Base-by-base conservation (phyloP, 2,113 vertebrate species). In the Chaenogobius annularis region DNA sequence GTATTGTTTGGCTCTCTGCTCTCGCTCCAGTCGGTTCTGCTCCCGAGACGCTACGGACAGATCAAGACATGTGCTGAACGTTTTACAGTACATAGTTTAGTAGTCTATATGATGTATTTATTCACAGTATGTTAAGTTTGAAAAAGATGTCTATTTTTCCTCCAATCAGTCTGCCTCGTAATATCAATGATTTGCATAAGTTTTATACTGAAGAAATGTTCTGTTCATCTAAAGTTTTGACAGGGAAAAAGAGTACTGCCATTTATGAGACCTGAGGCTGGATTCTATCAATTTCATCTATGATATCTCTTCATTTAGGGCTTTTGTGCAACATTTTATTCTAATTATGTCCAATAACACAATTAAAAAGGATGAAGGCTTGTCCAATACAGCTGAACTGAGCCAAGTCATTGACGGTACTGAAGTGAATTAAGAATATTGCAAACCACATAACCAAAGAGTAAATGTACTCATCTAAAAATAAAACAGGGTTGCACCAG, bases 1-100 rank as follows among this genome's bases (percentile, higher is more conserved):
- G 90, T 95, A 94, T 37, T 88, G 94, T 66, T 84, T 87, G 72
- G 97, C 97, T 31, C 94, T 92, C 78, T 94, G 93, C 87, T 98
- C 96, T 72, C 94, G 93, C 85, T 95, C 96, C 80, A 96, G 64
- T 93, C 96, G 94, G 54, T 93, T 19, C 0, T 86, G 85, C 72
- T 98, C 96, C 86, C 96, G 95, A 1, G 94, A 94, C 58, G 93
- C 96, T 99, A 66, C 7, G 72, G 47, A 9, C 7, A 63, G 68
- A 37, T 70, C 44, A 9, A 72, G 48, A 55, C 44, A 5, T 40
- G 43, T 48, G 47, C 47, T 37, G 7, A 6, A 59, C 56, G 37
- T 40, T 40, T 3, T 40, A 7, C 37, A 40, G 7, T 40, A 40
- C 37, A 7, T 1, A 46, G 11, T 46, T 46, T 46, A 13, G 1